A percentile compares a stretch with the other conserved stretches of the same genome.
phyloP scores from a whole-genome alignment of 2,113 vertebrate species.

The Pedetes capensis region DNA sequence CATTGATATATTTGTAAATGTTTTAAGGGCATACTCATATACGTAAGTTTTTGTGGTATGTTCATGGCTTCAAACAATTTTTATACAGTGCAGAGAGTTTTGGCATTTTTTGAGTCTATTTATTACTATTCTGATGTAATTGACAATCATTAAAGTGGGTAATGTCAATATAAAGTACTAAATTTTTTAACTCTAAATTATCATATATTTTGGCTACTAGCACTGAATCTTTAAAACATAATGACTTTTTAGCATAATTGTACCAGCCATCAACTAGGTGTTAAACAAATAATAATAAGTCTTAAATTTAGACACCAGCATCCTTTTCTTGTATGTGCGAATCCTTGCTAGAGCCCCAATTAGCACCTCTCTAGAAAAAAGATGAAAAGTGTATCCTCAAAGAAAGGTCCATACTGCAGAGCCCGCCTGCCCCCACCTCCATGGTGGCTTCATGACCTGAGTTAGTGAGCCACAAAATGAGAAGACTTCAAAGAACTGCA shows the following conservation, averaged over 20 bases:
- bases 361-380: neutral
- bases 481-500: slow-evolving; percentile 44
- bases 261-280: neutral
- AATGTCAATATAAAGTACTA: neutral
- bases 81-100: neutral
- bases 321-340: neutral
- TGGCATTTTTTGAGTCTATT: neutral
- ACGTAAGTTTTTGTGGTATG: neutral
- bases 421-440: rapidly evolving
- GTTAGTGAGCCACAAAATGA: slow-evolving; percentile 12
- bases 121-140: neutral
- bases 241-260: neutral
- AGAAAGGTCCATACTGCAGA: neutral
- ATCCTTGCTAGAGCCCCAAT: neutral
- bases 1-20: neutral
- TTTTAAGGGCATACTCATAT: no score
- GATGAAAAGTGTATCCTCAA: slow-evolving; percentile 9
- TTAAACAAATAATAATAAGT: neutral
- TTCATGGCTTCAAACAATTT: neutral
- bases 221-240: neutral
- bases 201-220: neutral
- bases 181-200: neutral
- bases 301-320: neutral
- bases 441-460: neutral
- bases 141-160: neutral